Base-by-base conservation (phyloP, 2,113 vertebrate species). In the Ranitomeya imitator region DNA sequence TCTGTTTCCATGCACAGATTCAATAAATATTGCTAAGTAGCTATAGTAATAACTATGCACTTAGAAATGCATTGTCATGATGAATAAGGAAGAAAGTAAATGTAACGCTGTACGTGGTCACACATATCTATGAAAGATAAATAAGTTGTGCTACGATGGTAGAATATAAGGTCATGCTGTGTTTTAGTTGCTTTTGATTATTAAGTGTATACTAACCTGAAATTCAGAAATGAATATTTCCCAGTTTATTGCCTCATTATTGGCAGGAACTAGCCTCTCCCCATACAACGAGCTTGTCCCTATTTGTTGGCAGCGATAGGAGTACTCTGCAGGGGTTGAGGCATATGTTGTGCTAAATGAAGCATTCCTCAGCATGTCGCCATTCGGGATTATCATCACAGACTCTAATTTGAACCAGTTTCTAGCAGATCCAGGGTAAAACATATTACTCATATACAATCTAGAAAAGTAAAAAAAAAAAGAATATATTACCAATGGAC, bases 221-320 rank as follows among this genome's bases (percentile, higher is more conserved):
- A 96, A 95, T 51, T 92, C 83, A 71, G 93, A 95, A 93, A 96
- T 94, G 88, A 93, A 92, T 95, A 96, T 90, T 79, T 93, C 90
- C 94, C 94, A 94, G 74, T 79, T 90, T 88, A 89, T 90, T 86
- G 93, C 94, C 91, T 93, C 93, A 71, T n/a, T 0, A 82, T 92
- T 83, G 79, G 10, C 82, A 90, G 93, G 94, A 94, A 95, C 91
- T 91, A 94, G 86, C 85, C 55, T 91, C 92, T 80, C 90, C 90
- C 90, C 93, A 90, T 90, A 91, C 90, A 90, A 91, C 91, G 90
- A 91, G 88, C 90, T 92, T 91, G 93, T 94, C 93, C 94, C 94
- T 92, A 95, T 93, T 93, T 95, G 90, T 93, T 95, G 95, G 93
- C 96, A 96, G 90, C 95, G 94, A 93, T 93, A 96, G 93, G 95